Evolutionary conservation across 2,888 invertebrate genomes (phyloP), one percentile per base, ranked within the genome.

Genomic region (Brenthis ino): DNA sequence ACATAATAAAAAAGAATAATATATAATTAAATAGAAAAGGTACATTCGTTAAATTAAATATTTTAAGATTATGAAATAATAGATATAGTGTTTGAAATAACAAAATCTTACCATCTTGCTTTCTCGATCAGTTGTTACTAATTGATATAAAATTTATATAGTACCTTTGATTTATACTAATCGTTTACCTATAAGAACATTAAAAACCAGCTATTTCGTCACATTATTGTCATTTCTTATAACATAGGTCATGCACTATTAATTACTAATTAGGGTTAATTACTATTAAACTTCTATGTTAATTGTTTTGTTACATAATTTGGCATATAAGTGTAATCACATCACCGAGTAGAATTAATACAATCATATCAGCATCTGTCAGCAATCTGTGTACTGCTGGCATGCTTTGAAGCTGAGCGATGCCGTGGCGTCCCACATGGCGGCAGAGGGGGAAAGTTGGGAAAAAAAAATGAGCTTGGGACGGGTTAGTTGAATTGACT

Each of bases 91-190:
- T 55, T 64, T 6, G 55, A 55, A 37, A 50, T 20, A 50, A 13
- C 47, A 6, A 54, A 48, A 48, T 60, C 65, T 65, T 65, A 68
- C 68, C 65, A 65, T 65, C 54, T 64, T 68, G 47, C 51, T 64
- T 57, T 51, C 28, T 63, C 8, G 16, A 53, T 11, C 51, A 13
- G 20, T 43, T 37, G 16, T 14, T 43, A 3, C 53, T 16, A 63
- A 53, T 37, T 63, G 63, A 20, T 37, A 12, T 5, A 33, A 43
- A 20, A 60, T 51, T 16, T 43, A 33, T 3, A 20, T 14, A 33
- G 20, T 20, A 12, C 37, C 20, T 13, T 8, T 20, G 20, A 63
- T 63, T 63, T 63, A 63, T 63, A 63, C 51, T 43, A 53, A 53
- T 53, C 14, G 20, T 53, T 13, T 16, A 28, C 28, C 28, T 28